phyloP scores from a whole-genome alignment of 2,888 invertebrate genomes.

The Parapristionchus giblindavisi region DNA sequence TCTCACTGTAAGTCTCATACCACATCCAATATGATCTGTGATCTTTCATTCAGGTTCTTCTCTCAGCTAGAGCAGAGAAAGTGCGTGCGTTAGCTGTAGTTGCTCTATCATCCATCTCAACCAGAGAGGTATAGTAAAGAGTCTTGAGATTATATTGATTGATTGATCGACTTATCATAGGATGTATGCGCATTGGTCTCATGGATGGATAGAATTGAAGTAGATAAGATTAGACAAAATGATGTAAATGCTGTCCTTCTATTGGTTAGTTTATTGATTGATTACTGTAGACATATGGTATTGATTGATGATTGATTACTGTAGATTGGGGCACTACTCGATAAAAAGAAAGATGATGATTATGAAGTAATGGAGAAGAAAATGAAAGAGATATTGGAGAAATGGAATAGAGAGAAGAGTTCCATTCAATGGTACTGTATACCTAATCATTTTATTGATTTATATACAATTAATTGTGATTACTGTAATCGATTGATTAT shows the following conservation, averaged over 20 bases:
- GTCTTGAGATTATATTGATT: too few species aligned
- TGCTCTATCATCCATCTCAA: constrained; percentile 52
- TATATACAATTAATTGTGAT: background rate
- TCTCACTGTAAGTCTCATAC: constrained; percentile 10
- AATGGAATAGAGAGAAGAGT: too few species aligned
- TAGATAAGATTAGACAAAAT: background rate
- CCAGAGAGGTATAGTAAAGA: constrained; percentile 42
- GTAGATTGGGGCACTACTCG: constrained; percentile 11
- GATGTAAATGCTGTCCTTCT: constrained; percentile 17
- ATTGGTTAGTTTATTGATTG: constrained; percentile 2
- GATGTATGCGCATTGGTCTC: constrained; percentile 16
- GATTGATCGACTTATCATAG: background rate
- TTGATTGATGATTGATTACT: background rate
- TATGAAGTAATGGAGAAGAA: constrained; percentile 1
- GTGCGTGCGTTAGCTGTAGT: constrained; percentile 56
- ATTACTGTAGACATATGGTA: background rate
- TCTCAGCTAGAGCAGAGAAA: constrained; percentile 43
- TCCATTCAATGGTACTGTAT: too few species aligned
- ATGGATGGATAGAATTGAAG: background rate
- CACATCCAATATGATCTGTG: background rate
- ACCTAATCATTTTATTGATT: background rate
- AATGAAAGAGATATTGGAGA: background rate
- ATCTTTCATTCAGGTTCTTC: constrained; percentile 26
- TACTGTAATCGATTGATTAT: background rate
- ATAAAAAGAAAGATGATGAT: constrained; percentile 27